Base-by-base conservation (phyloP, 2,113 vertebrate genomes). In the Acanthisitta chloris region DNA sequence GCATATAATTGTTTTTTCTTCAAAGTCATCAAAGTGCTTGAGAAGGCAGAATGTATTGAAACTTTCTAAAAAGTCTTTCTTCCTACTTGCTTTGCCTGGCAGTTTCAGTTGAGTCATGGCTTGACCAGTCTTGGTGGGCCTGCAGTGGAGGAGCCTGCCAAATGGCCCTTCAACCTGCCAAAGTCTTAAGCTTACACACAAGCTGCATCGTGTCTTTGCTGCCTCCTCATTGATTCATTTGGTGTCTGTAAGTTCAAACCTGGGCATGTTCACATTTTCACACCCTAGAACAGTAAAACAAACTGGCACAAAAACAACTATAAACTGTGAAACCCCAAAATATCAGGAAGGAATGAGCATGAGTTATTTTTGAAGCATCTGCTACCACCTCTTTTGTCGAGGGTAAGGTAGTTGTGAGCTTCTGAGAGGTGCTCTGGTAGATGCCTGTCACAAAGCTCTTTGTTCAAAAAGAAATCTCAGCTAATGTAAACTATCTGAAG, bases 381-480 rank as follows among this genome's bases (percentile, higher is more conserved):
- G 25, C 36, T 87, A 28, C 36, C 20, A 52, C 54, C 11, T 80
- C 70, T 93, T 90, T 86, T 92, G 36, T 80, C 70, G 45, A 10
- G 23, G 42, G 25, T 57, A 65, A 45, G 58, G 23, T 57, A 79
- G 23, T 80, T 90, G 28, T 65, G 80, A 88, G n/a, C 17, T 49
- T 69, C 54, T 77, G 28, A 55, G 54, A 52, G 36, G 31, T 80
- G 45, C 67, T 80, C 45, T 83, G 42, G 38, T 65, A 40, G 58
- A 88, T 83, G 80, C 54, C 71, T 92, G 72, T 95, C 89, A 61
- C 42, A 51, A 74, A 70, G 24, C 24, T 71, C 14, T 52, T 74
- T 61, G 81, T 95, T 95, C 51, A 84, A 78, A 86, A 86, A 84
- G 69, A 86, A 73, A 62, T 81, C 64, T 86, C 73, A 81, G 64